Evolutionary conservation across 2,888 invertebrate genomes (phyloP), one percentile per base, ranked within the genome.

Genomic region (Stomorhina lunata): DNA sequence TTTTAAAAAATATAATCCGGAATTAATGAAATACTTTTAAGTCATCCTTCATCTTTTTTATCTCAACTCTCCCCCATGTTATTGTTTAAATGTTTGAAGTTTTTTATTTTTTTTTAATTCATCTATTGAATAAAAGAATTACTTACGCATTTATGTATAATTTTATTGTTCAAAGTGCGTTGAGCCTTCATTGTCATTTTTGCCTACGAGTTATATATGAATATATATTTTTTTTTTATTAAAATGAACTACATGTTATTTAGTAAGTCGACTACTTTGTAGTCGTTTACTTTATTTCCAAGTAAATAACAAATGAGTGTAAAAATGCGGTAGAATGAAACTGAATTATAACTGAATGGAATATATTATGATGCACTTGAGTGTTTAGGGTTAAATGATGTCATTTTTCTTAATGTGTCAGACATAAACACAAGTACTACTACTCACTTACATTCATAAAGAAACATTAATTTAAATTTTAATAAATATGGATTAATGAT

Each of bases 321-420:
- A 25, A 25, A 27, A 15, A 53, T 27, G 53, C 2, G 29, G 22
- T 43, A 65, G 73, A 65, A 73, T 53, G 40, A 7, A 40, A 69
- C 9, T 53, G 37, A 68, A 50, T 68, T 53, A 50, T 50, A 50
- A 59, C 34, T 73, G 68, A 68, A 69, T 69, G 61, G 65, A 43
- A 71, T 79, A 59, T 66, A 72, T 79, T 72, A 72, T n/a, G n/a
- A n/a, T 79, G 65, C 79, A 79, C 79, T 79, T 79, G 68, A 77
- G 65, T 66, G 65, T 79, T 77, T 79, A 79, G 79, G 79, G 79
- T 79, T 79, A 79, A 79, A 72, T 79, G 72, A 79, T 79, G 72
- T 79, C 79, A 79, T 72, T 79, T 66, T 72, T 79, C 72, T 69
- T 61, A 77, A 77, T 77, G 25, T 59, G 48, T 48, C 34, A 66